Evolutionary conservation across 2,113 vertebrate species (phyloP), one percentile per base, ranked within the genome.

Genomic region (Elanoides forficatus): DNA sequence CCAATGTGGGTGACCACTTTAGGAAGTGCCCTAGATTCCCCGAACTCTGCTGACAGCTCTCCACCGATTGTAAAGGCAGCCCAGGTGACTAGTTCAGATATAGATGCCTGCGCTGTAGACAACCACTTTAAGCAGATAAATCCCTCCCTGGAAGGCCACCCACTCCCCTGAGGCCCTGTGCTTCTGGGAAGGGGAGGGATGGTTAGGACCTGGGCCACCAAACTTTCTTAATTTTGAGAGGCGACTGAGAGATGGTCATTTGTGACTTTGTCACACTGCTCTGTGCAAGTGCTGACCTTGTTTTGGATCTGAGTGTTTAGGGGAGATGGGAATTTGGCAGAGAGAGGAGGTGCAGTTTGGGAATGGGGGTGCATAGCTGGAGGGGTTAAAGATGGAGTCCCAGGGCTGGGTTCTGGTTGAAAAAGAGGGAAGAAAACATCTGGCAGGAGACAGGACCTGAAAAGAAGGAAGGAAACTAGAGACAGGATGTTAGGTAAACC

Each of bases 51-150:
- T 85, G 81, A 82, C 87, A 93, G 20, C 40, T 93, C 48, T 73
- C 13, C 74, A 80, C 36, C 92, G 93, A 92, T 90, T 90, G 81
- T 29, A 90, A 83, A 80, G 47, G 27, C 81, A 87, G 27, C 11
- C 53, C 90, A 93, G 92, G 87, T 96, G 95, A 92, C 48, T 18
- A 45, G 27, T 40, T 92, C 74, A 95, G 95, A 93, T 96, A 97
- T 8, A 82, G 66, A 34, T 80, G 62, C 66, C 30, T 86, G 34
- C 43, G 73, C 81, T 76, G 43, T 16, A 75, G 70, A 60, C 70
- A 88, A 90, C 45, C 25, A 52, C 62, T 85, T 82, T n/a, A 73
- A 85, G 60, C 11, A 88, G 96, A 95, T 92, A 94, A 96, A 88
- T 92, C 34, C 11, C 32, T 90, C 93, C 62, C 36, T 79, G 74